phyloP scores from a whole-genome alignment of 2,113 vertebrate genomes.

The Sclerurus mexicanus region DNA sequence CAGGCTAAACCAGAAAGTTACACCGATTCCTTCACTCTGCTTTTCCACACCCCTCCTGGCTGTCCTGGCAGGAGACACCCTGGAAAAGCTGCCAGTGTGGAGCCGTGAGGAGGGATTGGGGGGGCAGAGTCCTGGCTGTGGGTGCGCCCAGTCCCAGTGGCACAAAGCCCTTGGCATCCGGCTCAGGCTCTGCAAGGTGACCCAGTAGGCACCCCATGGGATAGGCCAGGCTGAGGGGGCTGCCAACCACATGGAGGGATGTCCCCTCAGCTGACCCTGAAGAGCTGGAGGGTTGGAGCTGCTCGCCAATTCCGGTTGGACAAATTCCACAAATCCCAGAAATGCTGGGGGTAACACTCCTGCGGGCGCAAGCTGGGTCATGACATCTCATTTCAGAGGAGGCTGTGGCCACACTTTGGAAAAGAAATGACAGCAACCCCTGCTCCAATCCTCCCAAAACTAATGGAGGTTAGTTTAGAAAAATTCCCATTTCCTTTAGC shows the following conservation, averaged over 20 bases:
- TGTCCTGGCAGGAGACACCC: neutral
- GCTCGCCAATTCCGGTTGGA: fast-evolving
- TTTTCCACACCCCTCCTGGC: neutral
- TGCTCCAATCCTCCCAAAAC: fast-evolving
- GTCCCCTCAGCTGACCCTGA: neutral
- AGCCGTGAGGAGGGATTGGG: fast-evolving
- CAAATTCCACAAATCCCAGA: neutral
- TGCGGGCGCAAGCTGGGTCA: neutral
- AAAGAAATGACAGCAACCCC: neutral
- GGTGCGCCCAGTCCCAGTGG: fast-evolving
- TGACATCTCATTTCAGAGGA: neutral
- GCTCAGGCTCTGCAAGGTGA: neutral
- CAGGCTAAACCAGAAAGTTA: neutral
- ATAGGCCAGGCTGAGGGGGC: fast-evolving
- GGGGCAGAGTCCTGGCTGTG: neutral
- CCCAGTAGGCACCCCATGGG: neutral
- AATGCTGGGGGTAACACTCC: fast-evolving
- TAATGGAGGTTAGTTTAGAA: neutral
- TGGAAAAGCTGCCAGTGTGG: neutral
- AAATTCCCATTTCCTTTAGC: neutral
- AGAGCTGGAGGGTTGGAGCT: neutral
- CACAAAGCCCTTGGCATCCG: neutral
- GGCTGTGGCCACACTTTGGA: neutral
- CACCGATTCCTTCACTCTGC: neutral
- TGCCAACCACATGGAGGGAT: fast-evolving